phyloP scores from a whole-genome alignment of 2,888 invertebrate genomes.

The Xylota segnis region DNA sequence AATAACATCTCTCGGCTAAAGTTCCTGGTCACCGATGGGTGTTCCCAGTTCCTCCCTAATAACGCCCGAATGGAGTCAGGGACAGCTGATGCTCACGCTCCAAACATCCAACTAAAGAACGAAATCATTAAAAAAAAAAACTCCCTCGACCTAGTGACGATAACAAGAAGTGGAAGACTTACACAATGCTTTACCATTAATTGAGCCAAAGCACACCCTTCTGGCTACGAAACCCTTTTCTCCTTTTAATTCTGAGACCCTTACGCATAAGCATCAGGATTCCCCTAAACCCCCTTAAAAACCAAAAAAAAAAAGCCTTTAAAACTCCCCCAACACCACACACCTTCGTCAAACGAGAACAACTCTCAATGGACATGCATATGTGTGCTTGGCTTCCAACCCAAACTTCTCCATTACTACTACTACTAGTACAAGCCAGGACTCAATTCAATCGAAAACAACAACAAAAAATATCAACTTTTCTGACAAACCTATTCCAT shows the following conservation, averaged over 20 bases:
- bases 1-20: too few relatives aligned
- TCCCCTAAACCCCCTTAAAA: not conserved
- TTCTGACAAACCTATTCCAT: constrained; percentile 19
- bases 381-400: not conserved
- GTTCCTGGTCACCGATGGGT: too few relatives aligned
- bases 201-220: constrained; percentile 37
- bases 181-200: constrained; percentile 26
- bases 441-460: not conserved
- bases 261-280: constrained; percentile 15
- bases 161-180: constrained; percentile 28
- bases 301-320: constrained; percentile 13
- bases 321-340: not conserved
- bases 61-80: too few relatives aligned
- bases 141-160: constrained; percentile 13
- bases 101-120: too few relatives aligned
- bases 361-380: not conserved
- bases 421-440: not conserved
- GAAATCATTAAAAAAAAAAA: not conserved
- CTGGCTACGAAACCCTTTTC: constrained; percentile 23
- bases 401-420: not conserved
- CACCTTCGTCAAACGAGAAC: not conserved
- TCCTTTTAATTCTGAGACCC: constrained; percentile 39
- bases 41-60: too few relatives aligned
- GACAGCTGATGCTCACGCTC: too few relatives aligned
- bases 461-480: not conserved